Base-by-base conservation (phyloP, 1,140 invertebrate genomes). In the Conus betulinus region DNA sequence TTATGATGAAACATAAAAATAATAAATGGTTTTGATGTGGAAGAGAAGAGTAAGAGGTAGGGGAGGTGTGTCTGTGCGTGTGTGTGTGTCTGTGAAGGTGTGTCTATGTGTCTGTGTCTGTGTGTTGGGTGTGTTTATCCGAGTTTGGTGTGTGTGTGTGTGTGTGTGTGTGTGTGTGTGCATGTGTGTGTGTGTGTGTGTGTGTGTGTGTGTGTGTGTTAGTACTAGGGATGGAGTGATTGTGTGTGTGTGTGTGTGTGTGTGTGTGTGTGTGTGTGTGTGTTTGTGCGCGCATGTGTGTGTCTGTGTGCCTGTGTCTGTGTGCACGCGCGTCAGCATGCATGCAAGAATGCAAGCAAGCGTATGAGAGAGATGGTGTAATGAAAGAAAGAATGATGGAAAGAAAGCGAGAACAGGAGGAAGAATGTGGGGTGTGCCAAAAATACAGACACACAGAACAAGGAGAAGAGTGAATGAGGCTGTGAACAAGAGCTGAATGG, bases 241-340 rank as follows among this genome's bases (percentile, higher is more conserved):
- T 15, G 20, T 0, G 5, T 74, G 4, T 74, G 67, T 74, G 67
- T 7, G 67, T 7, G 4, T 74, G 3, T 74, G 67, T 74, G 20
- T 74, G 67, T 74, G 67, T 23, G 17, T 74, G 17, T 74, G 67
- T 74, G 67, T 74, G 67, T 1, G 67, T 74, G 67, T 71, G 67
- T 7, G 20, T 7, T 5, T 4, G 76, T 27, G n/a, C 8, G 76
- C 11, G 51, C 5, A 51, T 53, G 52, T 83, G 51, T 83, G 81
- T 83, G 51, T 82, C 51, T 82, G 81, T 83, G 51, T 83, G 81
- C 55, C 8, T 17, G 81, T 82, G 81, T 83, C 8, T 83, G 81
- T 83, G 51, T 17, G 81, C 52, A 52, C 55, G 51, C 52, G 78
- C 52, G 27, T 81, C 27, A 51, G 78, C 52, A 15, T 78, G 76